Evolutionary conservation across 2,797 vertebrate genomes (phyloP).

Genomic region (Schizopygopsis malacanthus): DNA sequence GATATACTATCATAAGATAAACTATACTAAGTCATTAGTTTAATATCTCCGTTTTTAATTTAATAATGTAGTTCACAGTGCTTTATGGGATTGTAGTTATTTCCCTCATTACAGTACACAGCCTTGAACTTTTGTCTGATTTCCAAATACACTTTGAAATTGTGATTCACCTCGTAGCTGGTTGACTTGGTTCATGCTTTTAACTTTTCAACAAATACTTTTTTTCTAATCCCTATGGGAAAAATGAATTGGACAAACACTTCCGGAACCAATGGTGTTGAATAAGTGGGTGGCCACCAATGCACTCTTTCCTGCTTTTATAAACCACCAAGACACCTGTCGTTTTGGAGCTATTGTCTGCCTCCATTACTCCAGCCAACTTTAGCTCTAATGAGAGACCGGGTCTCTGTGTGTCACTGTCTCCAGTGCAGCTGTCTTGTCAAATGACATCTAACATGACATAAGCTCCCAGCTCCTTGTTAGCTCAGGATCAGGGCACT

Average conservation of each 20-base stretch:
- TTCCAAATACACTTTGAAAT: neutral
- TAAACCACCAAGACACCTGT: neutral
- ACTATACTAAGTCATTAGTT: neutral
- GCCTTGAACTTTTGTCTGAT: neutral
- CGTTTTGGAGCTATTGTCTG: neutral
- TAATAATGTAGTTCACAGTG: neutral
- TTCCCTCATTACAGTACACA: neutral
- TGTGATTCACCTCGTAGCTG: neutral
- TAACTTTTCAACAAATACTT: neutral
- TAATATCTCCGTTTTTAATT: neutral
- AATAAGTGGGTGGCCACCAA: neutral
- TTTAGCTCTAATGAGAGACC: neutral
- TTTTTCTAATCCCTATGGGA: neutral
- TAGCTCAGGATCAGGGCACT: conserved; percentile 17
- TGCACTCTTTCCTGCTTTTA: neutral
- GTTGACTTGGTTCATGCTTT: neutral
- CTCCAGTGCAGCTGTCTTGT: neutral
- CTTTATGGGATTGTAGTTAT: neutral
- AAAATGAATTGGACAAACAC: neutral
- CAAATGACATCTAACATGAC: conserved; percentile 32
- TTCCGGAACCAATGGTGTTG: neutral
- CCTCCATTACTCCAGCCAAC: neutral
- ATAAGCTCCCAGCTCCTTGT: conserved; percentile 21
- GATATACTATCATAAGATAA: neutral
- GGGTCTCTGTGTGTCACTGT: neutral